Evolutionary conservation across 2,113 vertebrate species (phyloP), one percentile per base, ranked within the genome.

Genomic region (Sceloporus tristichus): DNA sequence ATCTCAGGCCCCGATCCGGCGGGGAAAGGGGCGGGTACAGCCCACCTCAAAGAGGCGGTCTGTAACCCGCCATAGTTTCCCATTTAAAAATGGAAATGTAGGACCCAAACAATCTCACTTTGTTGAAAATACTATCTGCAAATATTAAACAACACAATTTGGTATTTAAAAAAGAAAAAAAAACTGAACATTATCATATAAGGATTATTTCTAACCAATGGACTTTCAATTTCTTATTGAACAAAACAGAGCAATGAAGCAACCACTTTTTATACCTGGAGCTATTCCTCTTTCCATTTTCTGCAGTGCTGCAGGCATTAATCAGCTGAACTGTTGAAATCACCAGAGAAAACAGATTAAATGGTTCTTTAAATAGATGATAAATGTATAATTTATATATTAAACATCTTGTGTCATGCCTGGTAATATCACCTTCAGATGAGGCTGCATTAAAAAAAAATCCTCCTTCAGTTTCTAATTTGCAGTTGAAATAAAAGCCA

Each of bases 281-380:
- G 65, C 27, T 86, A 73, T 94, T 92, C 53, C 85, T 87, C 27
- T 92, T 92, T 8, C 25, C 91, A 81, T 92, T 92, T 94, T 70
- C 78, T 90, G 29, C 79, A 92, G 53, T 82, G 56, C 75, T 90
- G 53, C 9, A 29, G 21, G 65, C 82, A 89, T 94, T 92, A 93
- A 94, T 94, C 91, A 91, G 88, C 87, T 87, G 27, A 13, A 70
- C 10, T 38, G 74, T 81, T 92, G 91, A 92, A 92, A 88, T 87
- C 76, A 90, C 59, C n/a, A 87, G 62, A 74, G 87, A 93, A 92
- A 91, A 92, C 59, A 95, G 93, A 93, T 91, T 92, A 91, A 94
- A 84, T 2, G 9, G 14, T 71, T 89, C 29, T 56, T 92, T 93
- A 92, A 90, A 90, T 73, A 65, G 56, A 92, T 9, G 0, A 1